phyloP scores from a whole-genome alignment of 2,113 vertebrate species.

The Silurus asotus region DNA sequence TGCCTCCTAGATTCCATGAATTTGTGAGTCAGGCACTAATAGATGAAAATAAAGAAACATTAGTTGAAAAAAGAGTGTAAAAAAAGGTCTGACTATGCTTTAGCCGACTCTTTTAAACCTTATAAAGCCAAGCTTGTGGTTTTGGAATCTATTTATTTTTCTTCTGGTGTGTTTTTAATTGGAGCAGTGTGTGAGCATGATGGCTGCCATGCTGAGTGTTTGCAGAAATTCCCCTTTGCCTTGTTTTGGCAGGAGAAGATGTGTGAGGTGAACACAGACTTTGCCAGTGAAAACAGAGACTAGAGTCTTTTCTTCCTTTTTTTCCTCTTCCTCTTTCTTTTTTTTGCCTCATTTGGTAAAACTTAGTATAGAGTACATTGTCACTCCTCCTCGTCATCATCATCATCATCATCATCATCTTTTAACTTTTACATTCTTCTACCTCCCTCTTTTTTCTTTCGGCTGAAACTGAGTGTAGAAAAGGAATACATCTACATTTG shows the following conservation, averaged over 20 bases:
- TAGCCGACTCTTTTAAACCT: conserved; percentile 12
- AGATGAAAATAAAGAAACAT: conserved; percentile 7
- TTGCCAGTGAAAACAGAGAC: neutral
- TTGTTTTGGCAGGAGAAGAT: conserved; percentile 57
- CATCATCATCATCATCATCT: neutral
- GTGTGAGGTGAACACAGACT: conserved; percentile 42
- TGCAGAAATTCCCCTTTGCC: conserved; percentile 48
- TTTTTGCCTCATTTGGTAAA: neutral
- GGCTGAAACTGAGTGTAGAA: neutral
- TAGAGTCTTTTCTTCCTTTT: neutral
- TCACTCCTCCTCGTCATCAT: neutral
- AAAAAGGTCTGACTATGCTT: neutral
- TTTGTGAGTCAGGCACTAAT: conserved; percentile 40
- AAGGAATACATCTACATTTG: neutral
- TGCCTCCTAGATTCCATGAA: conserved; percentile 2
- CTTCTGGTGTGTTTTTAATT: conserved; percentile 45
- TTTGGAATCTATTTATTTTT: conserved; percentile 16
- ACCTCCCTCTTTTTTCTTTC: neutral
- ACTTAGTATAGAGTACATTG: neutral
- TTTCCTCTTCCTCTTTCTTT: neutral
- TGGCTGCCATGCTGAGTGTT: conserved; percentile 44
- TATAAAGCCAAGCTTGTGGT: conserved; percentile 39
- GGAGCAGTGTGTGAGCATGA: conserved; percentile 42
- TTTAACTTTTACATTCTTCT: neutral
- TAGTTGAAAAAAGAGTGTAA: neutral